Evolutionary conservation across 2,797 vertebrate genomes (phyloP).

Genomic region (Lemur catta): DNA sequence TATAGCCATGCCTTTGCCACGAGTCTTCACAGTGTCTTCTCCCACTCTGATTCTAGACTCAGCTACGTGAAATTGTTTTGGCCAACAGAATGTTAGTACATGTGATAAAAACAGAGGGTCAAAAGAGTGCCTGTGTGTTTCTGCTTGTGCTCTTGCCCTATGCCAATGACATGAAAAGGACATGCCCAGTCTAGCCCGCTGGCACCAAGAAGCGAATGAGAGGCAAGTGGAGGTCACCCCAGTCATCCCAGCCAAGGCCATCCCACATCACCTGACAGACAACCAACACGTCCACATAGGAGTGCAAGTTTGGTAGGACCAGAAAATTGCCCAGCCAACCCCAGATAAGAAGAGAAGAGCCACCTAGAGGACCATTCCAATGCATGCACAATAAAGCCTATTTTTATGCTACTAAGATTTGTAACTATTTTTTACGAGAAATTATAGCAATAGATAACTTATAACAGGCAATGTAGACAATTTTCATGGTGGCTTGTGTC

Average conservation of each 20-base stretch:
- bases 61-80: not conserved
- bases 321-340: not conserved
- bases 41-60: not conserved
- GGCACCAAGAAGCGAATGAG: not conserved
- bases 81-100: not conserved
- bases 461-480: not conserved
- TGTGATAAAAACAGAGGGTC: not conserved
- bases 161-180: not conserved
- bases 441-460: not conserved
- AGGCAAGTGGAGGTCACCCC: not conserved
- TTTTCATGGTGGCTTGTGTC: not conserved
- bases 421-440: not conserved
- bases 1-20: not conserved
- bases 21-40: not conserved
- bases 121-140: not conserved
- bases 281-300: not conserved
- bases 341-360: not conserved
- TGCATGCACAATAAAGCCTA: not conserved
- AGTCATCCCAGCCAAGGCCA: not conserved
- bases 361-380: not conserved
- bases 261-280: not conserved
- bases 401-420: not conserved
- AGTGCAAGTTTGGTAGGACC: not conserved
- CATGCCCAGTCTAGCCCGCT: not conserved
- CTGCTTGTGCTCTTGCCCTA: not conserved